Conservation (phyloP, 2,888 invertebrate genomes). For the Tanytarsus gracilentus region DNA sequence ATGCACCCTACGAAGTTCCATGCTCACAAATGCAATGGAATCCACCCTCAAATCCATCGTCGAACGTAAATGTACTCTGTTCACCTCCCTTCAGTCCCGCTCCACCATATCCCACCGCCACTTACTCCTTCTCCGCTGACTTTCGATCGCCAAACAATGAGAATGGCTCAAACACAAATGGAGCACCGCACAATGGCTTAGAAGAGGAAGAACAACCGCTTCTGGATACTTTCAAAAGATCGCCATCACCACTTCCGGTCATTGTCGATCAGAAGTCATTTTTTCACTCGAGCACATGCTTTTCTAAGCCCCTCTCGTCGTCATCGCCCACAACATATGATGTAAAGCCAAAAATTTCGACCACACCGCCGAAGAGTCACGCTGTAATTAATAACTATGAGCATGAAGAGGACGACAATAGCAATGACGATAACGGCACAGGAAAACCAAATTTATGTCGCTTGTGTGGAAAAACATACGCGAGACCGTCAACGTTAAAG, state of each 20-base stretch:
- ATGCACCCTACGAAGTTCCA: slow-evolving; percentile 48
- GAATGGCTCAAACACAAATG: slow-evolving; percentile 40
- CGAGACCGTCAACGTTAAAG: slow-evolving; percentile 91
- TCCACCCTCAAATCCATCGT: slow-evolving; percentile 53
- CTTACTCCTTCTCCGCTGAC: slow-evolving; percentile 77
- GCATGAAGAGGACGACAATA: slow-evolving; percentile 48
- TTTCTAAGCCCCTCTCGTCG: slow-evolving; percentile 1
- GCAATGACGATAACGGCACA: slow-evolving; percentile 42
- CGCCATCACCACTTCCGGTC: slow-evolving; percentile 38
- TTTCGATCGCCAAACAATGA: slow-evolving; percentile 56
- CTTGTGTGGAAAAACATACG: slow-evolving; percentile 94
- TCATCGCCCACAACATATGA: slow-evolving; percentile 4
- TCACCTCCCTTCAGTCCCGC: slow-evolving; percentile 59
- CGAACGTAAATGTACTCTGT: slow-evolving; percentile 56
- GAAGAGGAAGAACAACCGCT: background rate
- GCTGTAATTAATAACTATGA: slow-evolving; percentile 46
- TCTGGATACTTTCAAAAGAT: slow-evolving; percentile 28
- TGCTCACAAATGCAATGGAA: slow-evolving; percentile 75
- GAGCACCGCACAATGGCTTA: slow-evolving; percentile 31
- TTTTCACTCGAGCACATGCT: slow-evolving; percentile 13
- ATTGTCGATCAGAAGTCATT: slow-evolving; percentile 6
- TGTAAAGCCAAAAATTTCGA: slow-evolving; percentile 38
- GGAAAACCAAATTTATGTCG: slow-evolving; percentile 82
- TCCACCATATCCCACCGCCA: slow-evolving; percentile 57
- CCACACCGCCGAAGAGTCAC: slow-evolving; percentile 40